Base-by-base conservation (phyloP, 2,888 invertebrate species). In the Aporophyla lueneburgensis region DNA sequence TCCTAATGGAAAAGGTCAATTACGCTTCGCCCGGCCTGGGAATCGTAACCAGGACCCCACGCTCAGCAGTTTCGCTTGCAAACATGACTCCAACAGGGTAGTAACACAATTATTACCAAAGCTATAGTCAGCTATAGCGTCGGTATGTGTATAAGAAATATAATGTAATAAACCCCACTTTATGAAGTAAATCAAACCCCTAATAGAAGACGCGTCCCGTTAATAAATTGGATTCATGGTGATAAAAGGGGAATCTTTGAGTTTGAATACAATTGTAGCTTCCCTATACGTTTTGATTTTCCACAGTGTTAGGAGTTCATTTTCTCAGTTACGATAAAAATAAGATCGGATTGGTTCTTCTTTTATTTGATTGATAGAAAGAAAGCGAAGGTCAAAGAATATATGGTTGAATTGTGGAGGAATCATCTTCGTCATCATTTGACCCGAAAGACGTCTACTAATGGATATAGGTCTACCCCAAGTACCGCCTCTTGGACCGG, bases 171-270 rank as follows among this genome's bases (percentile, higher is more conserved):
- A 51, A 51, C 65, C 78, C 59, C 33, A 70, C 51, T 78, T 71
- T 78, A 51, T 51, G 58, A 83, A 51, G 65, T 66, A 43, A 71
- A 78, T 66, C 33, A 71, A 78, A 54, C 43, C 78, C 14, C n/a
- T 80, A 83, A 80, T 78, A 80, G 59, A 63, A 78, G 79, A 61
- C 71, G 71, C 80, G 79, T 78, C 14, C 43, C 43, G 53, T 56
- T 71, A 71, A 80, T 78, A 72, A 81, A 85, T 83, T 81, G 33
- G 66, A 81, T 81, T 72, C 58, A 83, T 59, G 58, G 78, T 59
- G 58, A 70, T 78, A 65, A 59, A 83, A 70, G 51, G 65, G 46
- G 53, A 71, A 59, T 66, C 54, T 21, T 78, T 78, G 71, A 56
- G 63, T 70, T 80, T 62, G 43, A 78, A 79, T 66, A 65, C 63